Evolutionary conservation across 2,888 invertebrate genomes (phyloP).

Genomic region (Adelognathus sp.): DNA sequence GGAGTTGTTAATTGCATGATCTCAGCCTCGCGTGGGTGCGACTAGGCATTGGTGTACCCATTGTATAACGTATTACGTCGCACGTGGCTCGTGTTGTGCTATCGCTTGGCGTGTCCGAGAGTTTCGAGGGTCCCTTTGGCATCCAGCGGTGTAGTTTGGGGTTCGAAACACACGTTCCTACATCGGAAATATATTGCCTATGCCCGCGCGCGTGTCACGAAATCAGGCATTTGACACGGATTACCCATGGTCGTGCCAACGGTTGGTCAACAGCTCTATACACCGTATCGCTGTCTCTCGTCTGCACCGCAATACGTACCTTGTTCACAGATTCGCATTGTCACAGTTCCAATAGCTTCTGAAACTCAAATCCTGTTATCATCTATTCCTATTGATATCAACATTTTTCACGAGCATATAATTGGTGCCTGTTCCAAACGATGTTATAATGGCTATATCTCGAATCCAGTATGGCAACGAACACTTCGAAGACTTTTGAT

Average conservation of each 20-base stretch:
- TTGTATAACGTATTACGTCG: background rate
- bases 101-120: conserved; percentile 15
- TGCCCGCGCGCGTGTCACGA: conserved; percentile 20
- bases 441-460: background rate
- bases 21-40: background rate
- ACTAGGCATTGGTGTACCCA: background rate
- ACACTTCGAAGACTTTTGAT: background rate
- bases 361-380: background rate
- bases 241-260: conserved; percentile 16
- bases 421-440: background rate
- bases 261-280: background rate
- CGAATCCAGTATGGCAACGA: background rate
- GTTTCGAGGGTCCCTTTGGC: conserved; percentile 16
- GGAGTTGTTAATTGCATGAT: background rate
- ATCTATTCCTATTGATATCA: background rate
- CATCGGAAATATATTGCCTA: background rate
- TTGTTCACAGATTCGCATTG: background rate
- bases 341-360: no score
- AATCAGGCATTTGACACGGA: conserved; percentile 49
- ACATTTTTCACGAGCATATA: background rate
- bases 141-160: conserved; percentile 10
- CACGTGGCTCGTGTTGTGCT: background rate
- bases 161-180: conserved; percentile 27
- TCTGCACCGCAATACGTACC: background rate
- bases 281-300: background rate